Conservation (phyloP, 64 coral and sea anemone species). For the Anthopleura sola region DNA sequence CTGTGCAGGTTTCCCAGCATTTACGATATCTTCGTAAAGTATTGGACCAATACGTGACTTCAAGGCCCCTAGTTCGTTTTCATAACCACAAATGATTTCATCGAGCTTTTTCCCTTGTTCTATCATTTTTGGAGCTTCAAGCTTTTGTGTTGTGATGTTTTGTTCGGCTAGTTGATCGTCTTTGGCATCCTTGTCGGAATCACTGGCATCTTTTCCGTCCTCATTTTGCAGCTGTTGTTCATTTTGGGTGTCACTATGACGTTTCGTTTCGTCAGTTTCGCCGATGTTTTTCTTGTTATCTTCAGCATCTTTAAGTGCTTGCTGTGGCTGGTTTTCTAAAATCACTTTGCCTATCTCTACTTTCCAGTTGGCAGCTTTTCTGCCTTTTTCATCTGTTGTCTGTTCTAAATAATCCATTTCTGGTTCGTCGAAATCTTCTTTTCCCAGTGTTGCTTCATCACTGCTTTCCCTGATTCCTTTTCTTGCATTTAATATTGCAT, state of each 20-base stretch:
- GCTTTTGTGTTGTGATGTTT: not conserved
- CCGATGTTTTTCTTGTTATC: not conserved
- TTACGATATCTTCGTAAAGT: not conserved
- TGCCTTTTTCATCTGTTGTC: not conserved
- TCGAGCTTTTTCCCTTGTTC: conserved; percentile 37
- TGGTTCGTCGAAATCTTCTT: not conserved
- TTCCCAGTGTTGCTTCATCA: not conserved
- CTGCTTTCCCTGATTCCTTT: not conserved
- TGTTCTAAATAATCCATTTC: not conserved
- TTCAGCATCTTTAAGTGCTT: not conserved
- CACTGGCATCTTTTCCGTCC: not conserved
- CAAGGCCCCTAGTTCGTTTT: conserved; percentile 13
- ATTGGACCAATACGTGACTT: not conserved
- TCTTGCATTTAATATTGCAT: not conserved
- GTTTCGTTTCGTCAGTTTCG: not conserved
- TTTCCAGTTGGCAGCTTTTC: not conserved
- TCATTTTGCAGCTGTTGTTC: not conserved
- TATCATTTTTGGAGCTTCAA: not conserved
- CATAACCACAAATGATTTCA: conserved; percentile 31
- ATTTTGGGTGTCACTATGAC: not conserved
- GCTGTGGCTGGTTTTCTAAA: not conserved
- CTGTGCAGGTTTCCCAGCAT: not conserved
- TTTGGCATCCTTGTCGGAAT: not conserved
- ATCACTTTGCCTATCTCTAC: not conserved
- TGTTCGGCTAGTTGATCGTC: not conserved